Evolutionary conservation across 2,113 vertebrate genomes (phyloP), one percentile per base, ranked within the genome.

Genomic region (Ciconia stormi): DNA sequence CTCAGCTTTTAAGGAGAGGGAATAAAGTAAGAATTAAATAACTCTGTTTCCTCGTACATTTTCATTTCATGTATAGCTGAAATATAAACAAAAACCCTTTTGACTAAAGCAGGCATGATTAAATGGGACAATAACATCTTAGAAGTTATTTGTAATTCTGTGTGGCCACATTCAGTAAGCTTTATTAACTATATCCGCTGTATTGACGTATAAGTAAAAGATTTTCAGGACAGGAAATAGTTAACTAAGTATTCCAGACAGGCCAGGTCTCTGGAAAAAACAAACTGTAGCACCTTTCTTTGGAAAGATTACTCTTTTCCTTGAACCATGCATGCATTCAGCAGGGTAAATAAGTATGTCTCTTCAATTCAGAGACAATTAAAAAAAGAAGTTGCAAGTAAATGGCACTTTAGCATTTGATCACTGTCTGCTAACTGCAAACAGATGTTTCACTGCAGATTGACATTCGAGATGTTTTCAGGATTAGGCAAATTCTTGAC

Each of bases 171-270:
- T 9, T 66, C 67, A 56, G 58, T 44, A 62, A 56, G 16, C 50
- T 30, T 72, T 53, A 52, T 3, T 23, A 49, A 61, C 6, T 36
- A n/a, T 13, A 72, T 7, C 13, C 17, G 18, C 21, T 55, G 25
- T 34, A 46, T 0, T 30, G 32, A 61, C 0, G 2, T 4, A 1
- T 30, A 73, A 69, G 3, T 19, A 17, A 38, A 74, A 50, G 46
- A 30, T n/a, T 6, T 55, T 82, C 25, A 63, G 44, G 42, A 38
- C 12, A 63, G 55, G 52, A 82, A 83, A 72, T 8, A 69, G 11
- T 67, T 46, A 61, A 83, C 8, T 3, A 44, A 69, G 40, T 26
- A 32, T 16, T 55, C 42, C 21, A 56, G 32, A 12, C 13, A 71
- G 53, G 20, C 3, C 38, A 87, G 36, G 32, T 26, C 46, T 71